These are phyloP conservation scores for Hippopotamyrus pictus DNA, from an alignment of 2,797 vertebrate genomes.

Conservation along the genomic window DNA sequence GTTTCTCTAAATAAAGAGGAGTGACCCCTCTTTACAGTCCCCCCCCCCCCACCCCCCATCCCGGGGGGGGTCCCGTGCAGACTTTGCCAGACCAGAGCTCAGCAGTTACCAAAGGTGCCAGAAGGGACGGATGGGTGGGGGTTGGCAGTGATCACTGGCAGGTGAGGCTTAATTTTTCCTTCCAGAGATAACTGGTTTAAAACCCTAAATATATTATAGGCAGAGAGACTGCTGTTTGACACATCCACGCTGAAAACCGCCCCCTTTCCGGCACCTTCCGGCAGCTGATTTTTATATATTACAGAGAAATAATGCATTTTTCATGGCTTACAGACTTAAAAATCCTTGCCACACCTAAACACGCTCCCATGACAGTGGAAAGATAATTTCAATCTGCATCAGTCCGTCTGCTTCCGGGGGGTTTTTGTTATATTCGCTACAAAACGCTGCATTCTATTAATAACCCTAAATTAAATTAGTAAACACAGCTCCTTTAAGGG, in stretches of 20 bases:
- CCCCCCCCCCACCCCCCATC: neutral
- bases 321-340: neutral
- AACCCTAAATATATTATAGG: neutral
- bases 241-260: neutral
- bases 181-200: conserved; percentile 41
- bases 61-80: conserved; percentile 42
- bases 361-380: neutral
- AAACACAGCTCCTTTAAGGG: neutral
- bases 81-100: conserved; percentile 43
- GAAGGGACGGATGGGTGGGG: conserved; percentile 30
- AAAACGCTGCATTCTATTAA: neutral
- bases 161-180: conserved; percentile 31
- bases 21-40: conserved; percentile 10
- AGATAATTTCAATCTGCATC: neutral
- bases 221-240: neutral
- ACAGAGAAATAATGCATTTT: neutral
- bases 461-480: neutral
- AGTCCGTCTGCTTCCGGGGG: neutral
- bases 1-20: conserved; percentile 51
- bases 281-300: neutral
- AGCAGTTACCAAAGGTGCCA: conserved; percentile 51
- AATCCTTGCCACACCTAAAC: neutral
- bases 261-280: neutral
- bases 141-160: conserved; percentile 46
- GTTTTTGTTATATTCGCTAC: neutral